Evolutionary conservation across 1,140 invertebrate species (phyloP), one percentile per base, ranked within the genome.

Genomic region (Sesamia nonagrioides): DNA sequence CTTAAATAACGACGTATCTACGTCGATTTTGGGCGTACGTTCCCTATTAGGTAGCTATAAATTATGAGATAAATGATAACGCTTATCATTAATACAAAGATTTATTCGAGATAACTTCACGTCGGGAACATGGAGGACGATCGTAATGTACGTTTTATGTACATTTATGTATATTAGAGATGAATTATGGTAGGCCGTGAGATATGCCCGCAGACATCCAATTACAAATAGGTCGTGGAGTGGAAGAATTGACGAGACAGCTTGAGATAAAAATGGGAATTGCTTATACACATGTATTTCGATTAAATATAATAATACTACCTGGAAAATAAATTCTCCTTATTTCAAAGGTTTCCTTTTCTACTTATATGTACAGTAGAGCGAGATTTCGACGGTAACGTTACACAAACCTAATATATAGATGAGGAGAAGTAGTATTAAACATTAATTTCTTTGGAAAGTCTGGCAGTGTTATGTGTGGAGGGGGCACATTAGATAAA

Each of bases 401-500:
- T 6, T 17, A 61, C n/a, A 17, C 8, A 37, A 35, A 61, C 58
- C 58, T 35, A 33, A 61, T n/a, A n/a, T 37, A 42, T 21, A 42
- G 8, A 63, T 50, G 60, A 63, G 7, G 27, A 8, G 13, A 71
- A 68, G 42, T 50, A 18, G 27, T 54, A 54, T 71, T 71, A 52
- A 5, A 54, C 13, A 71, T 71, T 54, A 27, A 52, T 68, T 71
- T 69, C 37, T 71, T 77, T 40, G 17, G 18, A 69, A 45, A 37
- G 21, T 13, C 6, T 48, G 35, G 18, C 37, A 42, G 69, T 63
- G 68, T 80, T 79, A 79, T 81, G 77, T 78, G 63, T 40, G 15
- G 50, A 37, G 58, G 78, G 63, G 56, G 15, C 40, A 81, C 78
- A 82, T 80, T 78, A 80, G 73, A 85, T 84, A 84, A 84, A 86